Evolutionary conservation across 2,888 invertebrate species (phyloP), one percentile per base, ranked within the genome.

Genomic region (Leucoptera coffeella): DNA sequence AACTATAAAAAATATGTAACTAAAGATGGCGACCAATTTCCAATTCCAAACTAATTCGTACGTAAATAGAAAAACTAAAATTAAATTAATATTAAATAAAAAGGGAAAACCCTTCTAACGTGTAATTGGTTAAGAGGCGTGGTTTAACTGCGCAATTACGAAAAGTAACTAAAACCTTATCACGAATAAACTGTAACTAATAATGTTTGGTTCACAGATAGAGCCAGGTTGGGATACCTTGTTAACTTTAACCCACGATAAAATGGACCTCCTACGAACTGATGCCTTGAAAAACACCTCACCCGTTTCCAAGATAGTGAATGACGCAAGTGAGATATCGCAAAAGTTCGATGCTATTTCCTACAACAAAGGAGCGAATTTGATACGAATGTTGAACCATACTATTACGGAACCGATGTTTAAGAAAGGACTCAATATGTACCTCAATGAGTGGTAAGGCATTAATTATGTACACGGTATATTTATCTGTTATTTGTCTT

Each of bases 311-410:
- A 44, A 60, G 0, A 39, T 56, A 9, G 73, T 78, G 1, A 41
- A 47, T 2, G 73, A 74, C 35, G 74, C 73, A 0, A 51, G 61
- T 0, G 74, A 77, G 39, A 78, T 79, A 38, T 65, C 72, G 27
- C 74, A 74, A 46, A 73, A 77, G 37, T 79, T 78, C 41, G 77
- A 80, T 41, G 64, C 62, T 30, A 72, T 75, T 25, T 71, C 73
- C 0, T 76, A 76, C 41, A 51, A 54, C 4, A 77, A 77, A 40
- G 75, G 75, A 22, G 77, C 76, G 4, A 74, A 72, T 31, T 46
- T 80, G 4, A 60, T 79, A 20, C 42, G 76, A 15, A 79, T 78
- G 78, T 47, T 79, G 28, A 76, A 77, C 41, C 62, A 73, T 30
- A 74, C 75, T 0, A 47, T 79, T 12, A 57, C 72, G 0, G 58